Base-by-base conservation (phyloP, 2,113 vertebrate genomes). In the Oryzias javanicus region DNA sequence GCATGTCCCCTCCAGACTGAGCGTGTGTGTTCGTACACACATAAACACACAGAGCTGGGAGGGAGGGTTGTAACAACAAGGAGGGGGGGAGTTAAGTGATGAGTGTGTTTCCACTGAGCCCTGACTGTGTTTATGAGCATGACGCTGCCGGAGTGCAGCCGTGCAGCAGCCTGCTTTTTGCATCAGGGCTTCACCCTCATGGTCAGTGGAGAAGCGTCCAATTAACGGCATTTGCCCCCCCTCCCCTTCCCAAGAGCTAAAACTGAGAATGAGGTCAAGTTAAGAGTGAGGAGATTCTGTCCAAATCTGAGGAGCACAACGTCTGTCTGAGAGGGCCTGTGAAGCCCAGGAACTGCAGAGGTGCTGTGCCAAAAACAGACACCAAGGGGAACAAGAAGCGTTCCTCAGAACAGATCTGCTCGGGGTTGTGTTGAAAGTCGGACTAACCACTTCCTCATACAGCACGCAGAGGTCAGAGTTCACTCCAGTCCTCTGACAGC, bases 371-470 rank as follows among this genome's bases (percentile, higher is more conserved):
- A 65, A 63, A 67, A 71, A 78, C 51, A 60, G 35, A 62, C 51
- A 68, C 65, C 62, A 14, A 64, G 60, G 70, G 65, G 70, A 79
- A 72, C 73, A 44, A 70, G 51, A 49, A 71, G 14, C 10, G 71
- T 58, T 72, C 80, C 67, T 61, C 61, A 70, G 65, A 42, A 44
- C 72, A 70, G 65, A 44, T 63, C 64, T 70, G 55, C 72, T 50
- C 53, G 60, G 8, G 6, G 48, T 72, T 69, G 77, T 82, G 72
- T 84, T 83, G 63, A 72, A 72, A 76, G 72, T 67, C 79, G 70
- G 81, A 72, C 72, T 83, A 89, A 88, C 83, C 80, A 83, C 88
- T 86, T 89, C 86, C 85, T 86, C 83, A 77, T 85, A 79, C 79
- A 79, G 80, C 80, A 74, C 64, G 76, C 77, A 69, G 55, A 74